phyloP scores from a whole-genome alignment of 2,888 invertebrate species.

The Xestoiulus laeticollis region DNA sequence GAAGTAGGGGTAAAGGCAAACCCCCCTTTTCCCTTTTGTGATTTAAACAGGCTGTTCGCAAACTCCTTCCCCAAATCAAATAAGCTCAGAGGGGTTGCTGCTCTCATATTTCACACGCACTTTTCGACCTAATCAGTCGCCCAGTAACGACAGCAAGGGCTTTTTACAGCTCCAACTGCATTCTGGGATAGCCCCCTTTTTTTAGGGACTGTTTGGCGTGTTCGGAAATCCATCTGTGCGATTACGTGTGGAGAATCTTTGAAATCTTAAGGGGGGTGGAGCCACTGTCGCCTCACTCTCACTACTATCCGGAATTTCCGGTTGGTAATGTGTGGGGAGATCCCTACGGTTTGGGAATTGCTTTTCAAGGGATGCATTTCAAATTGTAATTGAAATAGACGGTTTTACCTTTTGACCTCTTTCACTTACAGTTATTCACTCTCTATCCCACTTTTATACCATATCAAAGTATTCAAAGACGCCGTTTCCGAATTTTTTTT shows the following conservation, averaged over 20 bases:
- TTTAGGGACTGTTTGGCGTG: neutral
- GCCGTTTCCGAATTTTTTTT: no score
- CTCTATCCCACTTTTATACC: neutral
- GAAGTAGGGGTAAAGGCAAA: neutral
- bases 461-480: neutral
- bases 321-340: neutral
- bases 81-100: slow-evolving; percentile 3
- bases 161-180: neutral
- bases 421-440: neutral
- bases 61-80: neutral
- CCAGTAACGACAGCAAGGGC: neutral
- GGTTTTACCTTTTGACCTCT: neutral
- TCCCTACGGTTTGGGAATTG: neutral
- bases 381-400: neutral
- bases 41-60: slow-evolving; percentile 26
- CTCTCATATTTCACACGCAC: slow-evolving; percentile 19
- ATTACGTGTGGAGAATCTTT: neutral
- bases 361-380: neutral
- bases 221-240: neutral
- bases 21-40: neutral
- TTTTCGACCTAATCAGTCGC: slow-evolving; percentile 24
- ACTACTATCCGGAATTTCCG: neutral
- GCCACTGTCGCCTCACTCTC: neutral
- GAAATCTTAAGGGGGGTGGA: neutral
- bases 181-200: neutral